Evolutionary conservation across 2,888 invertebrate genomes (phyloP).

Genomic region (Rhopalosiphum nymphaeae): DNA sequence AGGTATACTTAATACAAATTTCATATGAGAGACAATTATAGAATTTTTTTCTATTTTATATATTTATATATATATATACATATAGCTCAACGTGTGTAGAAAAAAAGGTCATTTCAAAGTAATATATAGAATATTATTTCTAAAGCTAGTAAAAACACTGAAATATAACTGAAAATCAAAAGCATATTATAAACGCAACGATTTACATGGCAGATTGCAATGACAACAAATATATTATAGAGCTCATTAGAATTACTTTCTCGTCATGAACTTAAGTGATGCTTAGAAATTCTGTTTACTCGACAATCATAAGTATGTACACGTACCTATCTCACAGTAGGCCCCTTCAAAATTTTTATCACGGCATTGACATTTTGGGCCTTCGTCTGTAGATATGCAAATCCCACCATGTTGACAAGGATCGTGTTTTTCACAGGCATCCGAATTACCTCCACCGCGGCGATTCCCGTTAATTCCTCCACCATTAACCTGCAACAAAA

Average conservation of each 20-base stretch:
- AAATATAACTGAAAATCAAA: neutral
- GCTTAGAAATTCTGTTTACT: neutral
- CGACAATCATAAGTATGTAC: neutral
- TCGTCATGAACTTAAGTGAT: neutral
- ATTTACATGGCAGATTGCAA: neutral
- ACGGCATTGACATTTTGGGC: conserved; percentile 94
- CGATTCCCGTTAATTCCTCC: neutral
- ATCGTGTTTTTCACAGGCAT: conserved; percentile 88
- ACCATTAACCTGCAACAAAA: conserved; percentile 7
- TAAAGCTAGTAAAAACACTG: neutral
- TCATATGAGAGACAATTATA: too few relatives aligned
- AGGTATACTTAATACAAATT: too few relatives aligned
- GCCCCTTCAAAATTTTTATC: conserved; percentile 93
- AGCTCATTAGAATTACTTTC: neutral
- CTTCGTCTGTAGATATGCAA: conserved; percentile 95
- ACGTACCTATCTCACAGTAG: conserved; percentile 92
- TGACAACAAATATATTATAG: neutral
- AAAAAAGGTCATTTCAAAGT: too few relatives aligned
- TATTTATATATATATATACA: too few relatives aligned
- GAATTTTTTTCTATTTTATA: too few relatives aligned
- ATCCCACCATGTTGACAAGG: conserved; percentile 96
- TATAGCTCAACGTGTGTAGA: too few relatives aligned
- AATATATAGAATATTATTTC: too few relatives aligned
- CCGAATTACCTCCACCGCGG: conserved; percentile 70
- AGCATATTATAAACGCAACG: neutral